A percentile compares a stretch with the other conserved stretches of the same genome.
phyloP scores from a whole-genome alignment of 2,797 vertebrate species.

The Prunella strophiata region DNA sequence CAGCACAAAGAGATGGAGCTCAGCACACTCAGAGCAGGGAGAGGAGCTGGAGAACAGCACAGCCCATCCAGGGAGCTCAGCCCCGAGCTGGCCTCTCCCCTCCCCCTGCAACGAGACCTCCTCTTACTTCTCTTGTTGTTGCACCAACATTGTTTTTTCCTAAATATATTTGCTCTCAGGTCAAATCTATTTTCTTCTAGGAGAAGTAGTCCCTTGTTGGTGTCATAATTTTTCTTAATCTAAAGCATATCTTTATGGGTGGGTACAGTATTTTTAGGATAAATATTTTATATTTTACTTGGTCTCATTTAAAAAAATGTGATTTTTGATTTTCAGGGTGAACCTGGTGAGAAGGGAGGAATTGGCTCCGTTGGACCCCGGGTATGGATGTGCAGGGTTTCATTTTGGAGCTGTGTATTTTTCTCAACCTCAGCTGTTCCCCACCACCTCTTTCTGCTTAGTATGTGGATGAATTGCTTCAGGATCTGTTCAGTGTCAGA shows the following conservation, averaged over 20 bases:
- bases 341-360: constrained; percentile 82
- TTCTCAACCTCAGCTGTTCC: neutral
- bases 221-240: neutral
- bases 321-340: constrained; percentile 79
- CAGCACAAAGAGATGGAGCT: neutral
- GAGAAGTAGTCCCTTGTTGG: neutral
- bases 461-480: neutral
- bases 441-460: neutral
- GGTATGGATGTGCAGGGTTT: constrained; percentile 60
- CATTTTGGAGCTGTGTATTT: neutral
- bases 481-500: neutral
- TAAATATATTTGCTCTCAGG: neutral
- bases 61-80: neutral
- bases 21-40: rapidly evolving
- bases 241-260: neutral
- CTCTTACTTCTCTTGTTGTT: neutral
- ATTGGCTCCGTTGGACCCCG: constrained; percentile 73
- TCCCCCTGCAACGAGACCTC: neutral
- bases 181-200: neutral
- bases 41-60: neutral
- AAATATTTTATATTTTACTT: neutral
- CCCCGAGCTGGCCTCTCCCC: rapidly evolving
- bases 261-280: neutral
- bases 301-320: neutral
- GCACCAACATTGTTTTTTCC: rapidly evolving